Evolutionary conservation across 2,888 invertebrate species (phyloP).

Genomic region (Lasioglossum calceatum): DNA sequence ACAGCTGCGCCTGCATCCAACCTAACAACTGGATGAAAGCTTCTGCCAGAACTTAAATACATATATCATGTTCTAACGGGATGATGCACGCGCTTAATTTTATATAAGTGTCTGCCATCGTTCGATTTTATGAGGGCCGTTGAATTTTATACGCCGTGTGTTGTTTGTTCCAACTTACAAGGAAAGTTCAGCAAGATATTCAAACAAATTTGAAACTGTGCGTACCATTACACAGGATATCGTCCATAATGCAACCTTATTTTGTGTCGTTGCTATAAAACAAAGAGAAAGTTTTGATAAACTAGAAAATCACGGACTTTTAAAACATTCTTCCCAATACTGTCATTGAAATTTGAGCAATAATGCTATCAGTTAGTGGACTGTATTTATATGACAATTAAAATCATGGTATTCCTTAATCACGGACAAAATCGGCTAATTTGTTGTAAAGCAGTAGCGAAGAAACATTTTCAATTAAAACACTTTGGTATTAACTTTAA

Average conservation of each 20-base stretch:
- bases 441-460: neutral
- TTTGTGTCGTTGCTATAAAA: neutral
- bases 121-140: constrained; percentile 1
- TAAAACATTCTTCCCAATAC: neutral
- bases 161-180: neutral
- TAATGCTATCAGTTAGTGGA: too few species aligned
- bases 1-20: constrained; percentile 60
- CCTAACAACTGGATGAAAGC: constrained; percentile 58
- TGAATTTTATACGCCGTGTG: neutral
- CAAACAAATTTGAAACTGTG: neutral
- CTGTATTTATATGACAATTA: too few species aligned
- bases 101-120: neutral
- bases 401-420: neutral
- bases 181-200: neutral
- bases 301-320: neutral
- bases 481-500: neutral
- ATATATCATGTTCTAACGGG: constrained; percentile 27
- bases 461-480: neutral
- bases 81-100: constrained; percentile 15
- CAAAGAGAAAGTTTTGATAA: neutral
- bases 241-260: neutral
- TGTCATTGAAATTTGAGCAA: neutral
- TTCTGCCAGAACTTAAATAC: constrained; percentile 35
- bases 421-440: neutral
- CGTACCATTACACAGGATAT: neutral